phyloP scores from a whole-genome alignment of 1,140 invertebrate species.

The Penaeus japonicus region DNA sequence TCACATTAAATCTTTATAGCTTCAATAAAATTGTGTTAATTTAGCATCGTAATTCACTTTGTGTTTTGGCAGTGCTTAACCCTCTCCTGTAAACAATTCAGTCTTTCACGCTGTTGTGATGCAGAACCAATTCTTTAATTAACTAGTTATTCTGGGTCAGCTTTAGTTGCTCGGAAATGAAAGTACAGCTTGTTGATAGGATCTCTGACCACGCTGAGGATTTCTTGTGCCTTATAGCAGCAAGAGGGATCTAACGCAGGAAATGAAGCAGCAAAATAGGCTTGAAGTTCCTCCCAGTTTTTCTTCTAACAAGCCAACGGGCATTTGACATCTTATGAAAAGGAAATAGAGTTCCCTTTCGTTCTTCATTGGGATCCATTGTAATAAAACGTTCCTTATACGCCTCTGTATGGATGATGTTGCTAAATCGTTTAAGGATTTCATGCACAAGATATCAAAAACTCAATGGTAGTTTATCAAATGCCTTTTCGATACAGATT shows the following conservation, averaged over 20 bases:
- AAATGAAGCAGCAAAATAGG: conserved; percentile 34
- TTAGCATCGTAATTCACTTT: background rate
- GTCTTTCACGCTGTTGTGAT: conserved; percentile 25
- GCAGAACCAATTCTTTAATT: conserved; percentile 35
- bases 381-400: conserved; percentile 25
- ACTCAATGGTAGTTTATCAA: conserved; percentile 32
- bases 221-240: conserved; percentile 22
- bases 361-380: conserved; percentile 21
- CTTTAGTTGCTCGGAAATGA: conserved; percentile 26
- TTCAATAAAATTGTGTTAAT: conserved; percentile 8
- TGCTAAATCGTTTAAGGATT: conserved; percentile 37
- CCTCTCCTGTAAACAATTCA: background rate
- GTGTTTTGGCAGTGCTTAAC: conserved; percentile 1
- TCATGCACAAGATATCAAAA: conserved; percentile 29
- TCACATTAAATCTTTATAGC: background rate
- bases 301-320: conserved; percentile 29
- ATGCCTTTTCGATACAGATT: conserved; percentile 23
- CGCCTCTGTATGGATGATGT: conserved; percentile 15
- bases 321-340: conserved; percentile 41
- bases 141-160: conserved; percentile 19
- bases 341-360: conserved; percentile 28
- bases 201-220: conserved; percentile 15
- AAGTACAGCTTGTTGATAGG: conserved; percentile 22
- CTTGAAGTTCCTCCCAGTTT: conserved; percentile 38
- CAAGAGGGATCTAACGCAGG: conserved; percentile 15